Percentiles rank a stretch among this genome's conserved stretches.
These are phyloP conservation scores for Chelonia mydas DNA, from an alignment of 2,797 vertebrate genomes.

Conservation along the genomic window DNA sequence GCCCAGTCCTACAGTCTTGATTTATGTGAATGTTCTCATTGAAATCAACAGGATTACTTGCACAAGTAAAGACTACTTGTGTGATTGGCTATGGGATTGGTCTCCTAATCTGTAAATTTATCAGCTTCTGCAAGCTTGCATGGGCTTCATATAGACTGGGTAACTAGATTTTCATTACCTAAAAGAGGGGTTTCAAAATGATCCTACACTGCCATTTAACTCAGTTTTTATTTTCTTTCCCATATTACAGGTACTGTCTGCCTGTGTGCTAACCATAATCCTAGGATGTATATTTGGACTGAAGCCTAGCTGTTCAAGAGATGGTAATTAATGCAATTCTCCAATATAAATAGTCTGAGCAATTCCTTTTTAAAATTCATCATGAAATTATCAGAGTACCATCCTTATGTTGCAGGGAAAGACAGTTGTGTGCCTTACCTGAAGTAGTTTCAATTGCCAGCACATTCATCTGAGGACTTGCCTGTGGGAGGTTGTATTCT, in stretches of 20 bases:
- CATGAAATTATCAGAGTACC: not conserved
- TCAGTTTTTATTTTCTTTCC: conserved; percentile 8
- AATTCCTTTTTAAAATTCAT: not conserved
- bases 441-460: conserved; percentile 15
- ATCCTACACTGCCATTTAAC: not conserved
- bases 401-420: not conserved
- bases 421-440: not conserved
- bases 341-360: not conserved
- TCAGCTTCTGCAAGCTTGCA: not conserved
- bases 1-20: not conserved
- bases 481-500: conserved; percentile 19
- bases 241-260: conserved; percentile 85
- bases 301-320: conserved; percentile 81
- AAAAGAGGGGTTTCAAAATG: not conserved
- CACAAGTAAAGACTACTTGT: not conserved
- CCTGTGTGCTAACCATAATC: conserved; percentile 88
- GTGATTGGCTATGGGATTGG: not conserved
- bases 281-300: conserved; percentile 87
- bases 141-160: not conserved
- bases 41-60: not conserved
- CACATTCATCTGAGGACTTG: conserved; percentile 42
- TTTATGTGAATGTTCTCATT: not conserved
- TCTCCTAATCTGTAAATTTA: not conserved
- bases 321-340: conserved; percentile 82
- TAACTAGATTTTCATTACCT: not conserved